Conservation (phyloP, 2,113 vertebrate genomes). For the Dermatemys mawii region DNA sequence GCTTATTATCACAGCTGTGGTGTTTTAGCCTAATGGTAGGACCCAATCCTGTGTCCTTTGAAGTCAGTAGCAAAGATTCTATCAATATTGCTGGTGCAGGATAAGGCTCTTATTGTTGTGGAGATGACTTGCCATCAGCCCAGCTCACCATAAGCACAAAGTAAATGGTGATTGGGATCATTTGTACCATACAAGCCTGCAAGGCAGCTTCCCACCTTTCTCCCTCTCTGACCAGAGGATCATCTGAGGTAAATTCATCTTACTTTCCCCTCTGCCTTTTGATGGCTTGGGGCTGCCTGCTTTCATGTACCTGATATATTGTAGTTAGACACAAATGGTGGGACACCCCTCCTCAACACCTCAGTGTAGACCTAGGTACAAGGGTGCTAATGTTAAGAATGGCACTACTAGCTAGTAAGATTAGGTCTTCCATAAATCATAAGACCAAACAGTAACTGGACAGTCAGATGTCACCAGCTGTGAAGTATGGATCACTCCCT, state of each 20-base stretch:
- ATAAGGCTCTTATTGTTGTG: neutral
- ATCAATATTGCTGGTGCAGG: accelerated
- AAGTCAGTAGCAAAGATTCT: neutral
- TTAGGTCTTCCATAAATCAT: no score
- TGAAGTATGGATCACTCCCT: neutral
- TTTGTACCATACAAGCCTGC: neutral
- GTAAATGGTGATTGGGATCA: neutral
- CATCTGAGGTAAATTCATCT: constrained; percentile 50
- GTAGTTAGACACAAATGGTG: neutral
- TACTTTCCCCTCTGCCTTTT: constrained; percentile 21
- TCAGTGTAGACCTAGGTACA: neutral
- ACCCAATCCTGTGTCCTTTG: accelerated
- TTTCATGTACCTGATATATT: neutral
- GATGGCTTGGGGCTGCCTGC: neutral
- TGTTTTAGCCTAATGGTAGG: neutral
- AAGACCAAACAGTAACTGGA: neutral
- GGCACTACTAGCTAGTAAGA: neutral
- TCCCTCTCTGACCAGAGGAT: neutral
- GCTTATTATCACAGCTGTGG: accelerated
- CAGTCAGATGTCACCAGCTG: neutral
- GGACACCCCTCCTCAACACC: no score
- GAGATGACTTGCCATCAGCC: neutral
- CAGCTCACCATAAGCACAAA: neutral
- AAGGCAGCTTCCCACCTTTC: neutral
- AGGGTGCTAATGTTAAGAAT: neutral